Evolutionary conservation across 2,888 invertebrate genomes (phyloP), one percentile per base, ranked within the genome.

Genomic region (Erebia ligea): DNA sequence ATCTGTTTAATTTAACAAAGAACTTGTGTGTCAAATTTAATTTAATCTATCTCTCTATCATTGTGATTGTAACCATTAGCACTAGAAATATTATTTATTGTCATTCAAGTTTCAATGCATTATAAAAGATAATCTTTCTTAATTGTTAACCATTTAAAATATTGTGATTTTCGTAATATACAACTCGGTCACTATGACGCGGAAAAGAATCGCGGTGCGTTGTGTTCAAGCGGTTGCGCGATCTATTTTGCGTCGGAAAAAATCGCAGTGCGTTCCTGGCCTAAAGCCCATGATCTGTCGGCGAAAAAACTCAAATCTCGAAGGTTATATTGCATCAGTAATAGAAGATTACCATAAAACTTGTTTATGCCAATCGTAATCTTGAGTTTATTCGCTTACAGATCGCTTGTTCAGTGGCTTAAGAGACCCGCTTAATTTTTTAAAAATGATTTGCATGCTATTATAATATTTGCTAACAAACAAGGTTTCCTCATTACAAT

Each of bases 181-280:
- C 52, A 64, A 54, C 17, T 40, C 45, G 42, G 57, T 42, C 45
- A 19, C 19, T 56, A 57, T 45, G 66, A 57, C 66, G 66, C 66
- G 67, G 58, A 67, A 67, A 67, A 67, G 52, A 67, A 67, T 67
- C 67, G 67, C 56, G 50, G 67, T 67, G 67, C 67, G 67, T 67
- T 57, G 25, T 67, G 48, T 67, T 19, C 67, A 50, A 56, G 67
- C 67, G 67, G 67, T 67, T 59, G 57, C 67, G 58, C 67, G 48
- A 67, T 58, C 25, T 58, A 57, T 67, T 48, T 58, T 58, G 21
- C 58, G 48, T 48, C 58, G 67, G 58, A 67, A 67, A 67, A 67
- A 67, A 67, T 67, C 67, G 67, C 67, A 67, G 67, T 67, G 67
- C 67, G 67, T 67, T 67, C 67, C 67, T 48, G 67, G 67, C 67